Evolutionary conservation across 2,113 vertebrate genomes (phyloP), one percentile per base, ranked within the genome.

Genomic region (Rhodinocichla rosea): DNA sequence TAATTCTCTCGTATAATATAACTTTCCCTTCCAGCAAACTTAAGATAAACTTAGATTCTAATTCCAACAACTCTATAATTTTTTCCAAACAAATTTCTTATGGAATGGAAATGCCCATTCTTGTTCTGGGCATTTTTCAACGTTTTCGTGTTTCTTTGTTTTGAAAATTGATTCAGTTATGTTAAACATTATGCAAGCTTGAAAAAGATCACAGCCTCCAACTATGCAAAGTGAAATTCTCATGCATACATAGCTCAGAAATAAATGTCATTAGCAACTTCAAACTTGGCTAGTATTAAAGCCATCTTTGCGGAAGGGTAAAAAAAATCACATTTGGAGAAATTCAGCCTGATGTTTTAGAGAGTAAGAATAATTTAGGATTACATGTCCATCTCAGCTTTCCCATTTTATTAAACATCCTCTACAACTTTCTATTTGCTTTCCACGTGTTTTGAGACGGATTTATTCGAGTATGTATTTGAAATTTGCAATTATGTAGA

Each of bases 71-170:
- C 79, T 79, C 75, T 57, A 64, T 83, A 94, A 57, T 89, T 92
- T 96, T 96, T 96, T 93, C 94, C 96, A 96, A 92, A 96, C 83
- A 82, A 87, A 96, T 94, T 95, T 92, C 86, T 96, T 92, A 93
- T 94, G 94, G 76, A 74, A 90, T 95, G 88, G 86, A 96, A 96
- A 94, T 93, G 68, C 55, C 30, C 92, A 42, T 92, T 90, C 49
- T 82, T 73, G 14, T 94, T 90, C 73, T 84, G 83, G 49, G 80
- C 62, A 89, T 89, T 94, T 95, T 93, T 96, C 88, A 90, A 57
- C 89, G 83, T 45, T 62, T 96, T 92, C 0, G 1, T 33, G 8
- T 95, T 95, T 93, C 93, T 95, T 93, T 94, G 90, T 94, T 96
- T 95, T 81, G 86, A 96, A 92, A 96, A 93, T 75, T 18, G 74